A percentile compares a stretch with the other conserved stretches of the same genome.
These are phyloP conservation scores for Pseudeuparius sepicola DNA, from an alignment of 2,888 invertebrate species.

Conservation along the genomic window DNA sequence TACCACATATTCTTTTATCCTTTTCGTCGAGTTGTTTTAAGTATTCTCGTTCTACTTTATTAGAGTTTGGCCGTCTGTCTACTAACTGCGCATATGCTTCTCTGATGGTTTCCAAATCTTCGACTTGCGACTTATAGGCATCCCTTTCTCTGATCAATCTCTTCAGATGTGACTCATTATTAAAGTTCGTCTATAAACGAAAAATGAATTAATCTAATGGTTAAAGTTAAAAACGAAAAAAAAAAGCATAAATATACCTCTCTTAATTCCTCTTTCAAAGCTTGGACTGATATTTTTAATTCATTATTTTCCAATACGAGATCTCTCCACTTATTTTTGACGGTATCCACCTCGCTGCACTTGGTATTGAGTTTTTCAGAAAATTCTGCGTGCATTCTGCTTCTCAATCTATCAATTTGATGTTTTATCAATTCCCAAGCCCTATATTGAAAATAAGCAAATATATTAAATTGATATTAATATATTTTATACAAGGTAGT, in stretches of 20 bases:
- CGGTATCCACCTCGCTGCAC: too few relatives aligned
- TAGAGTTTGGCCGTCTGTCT: constrained; percentile 20
- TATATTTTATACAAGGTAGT: too few relatives aligned
- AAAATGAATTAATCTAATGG: too few relatives aligned
- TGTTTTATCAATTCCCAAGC: constrained; percentile 15
- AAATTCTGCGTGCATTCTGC: constrained; percentile 13
- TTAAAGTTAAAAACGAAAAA: too few relatives aligned
- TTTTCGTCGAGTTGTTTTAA: constrained; percentile 18
- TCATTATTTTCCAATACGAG: constrained; percentile 22
- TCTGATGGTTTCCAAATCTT: constrained; percentile 27
- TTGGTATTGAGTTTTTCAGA: too few relatives aligned
- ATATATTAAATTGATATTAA: too few relatives aligned
- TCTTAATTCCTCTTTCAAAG: constrained; percentile 12
- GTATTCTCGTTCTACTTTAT: constrained; percentile 15
- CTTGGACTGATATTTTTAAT: constrained; percentile 14
- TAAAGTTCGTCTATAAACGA: not conserved
- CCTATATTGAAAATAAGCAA: constrained; percentile 10
- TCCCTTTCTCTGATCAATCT: constrained; percentile 20
- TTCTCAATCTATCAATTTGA: constrained; percentile 8
- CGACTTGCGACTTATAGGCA: constrained; percentile 26
- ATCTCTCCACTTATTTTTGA: too few relatives aligned
- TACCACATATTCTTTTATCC: constrained; percentile 19
- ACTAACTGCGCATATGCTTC: constrained; percentile 26
- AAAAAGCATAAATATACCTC: too few relatives aligned
- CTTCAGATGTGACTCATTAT: not conserved